Evolutionary conservation across 35 echinoderm and acorn worm species (phyloP).

Genomic region (Ophioderma brevispina): DNA sequence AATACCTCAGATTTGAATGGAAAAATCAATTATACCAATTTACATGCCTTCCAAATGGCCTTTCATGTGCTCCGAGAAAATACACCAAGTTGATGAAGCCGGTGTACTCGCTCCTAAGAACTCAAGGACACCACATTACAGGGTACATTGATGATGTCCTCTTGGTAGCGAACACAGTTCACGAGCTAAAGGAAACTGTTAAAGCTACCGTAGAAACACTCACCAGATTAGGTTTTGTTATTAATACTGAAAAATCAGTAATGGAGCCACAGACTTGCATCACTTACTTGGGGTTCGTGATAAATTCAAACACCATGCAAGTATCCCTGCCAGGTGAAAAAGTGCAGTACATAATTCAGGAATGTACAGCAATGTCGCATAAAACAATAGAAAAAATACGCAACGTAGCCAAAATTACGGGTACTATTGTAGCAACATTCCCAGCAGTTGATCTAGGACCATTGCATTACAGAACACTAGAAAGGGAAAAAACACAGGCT

Average conservation of each 20-base stretch:
- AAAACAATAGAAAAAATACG: too few relatives aligned
- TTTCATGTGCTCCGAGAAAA: slow-evolving; percentile 29
- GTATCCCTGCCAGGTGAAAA: slow-evolving; percentile 5
- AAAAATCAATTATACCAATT: slow-evolving; percentile 44
- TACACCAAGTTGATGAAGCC: slow-evolving; percentile 58
- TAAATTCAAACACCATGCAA: too few relatives aligned
- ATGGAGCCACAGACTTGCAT: slow-evolving; percentile 23
- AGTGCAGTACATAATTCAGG: slow-evolving; percentile 6
- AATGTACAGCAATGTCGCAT: neutral
- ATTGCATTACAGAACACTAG: slow-evolving; percentile 6
- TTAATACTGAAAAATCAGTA: slow-evolving; percentile 47
- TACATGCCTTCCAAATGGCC: slow-evolving; percentile 46
- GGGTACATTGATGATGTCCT: too few relatives aligned
- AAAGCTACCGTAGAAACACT: slow-evolving; percentile 24
- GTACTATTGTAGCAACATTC: neutral
- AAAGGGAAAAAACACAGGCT: neutral
- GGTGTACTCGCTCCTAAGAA: slow-evolving; percentile 12
- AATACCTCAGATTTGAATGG: slow-evolving; percentile 63
- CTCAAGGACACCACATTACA: slow-evolving; percentile 13
- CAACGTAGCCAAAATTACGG: neutral
- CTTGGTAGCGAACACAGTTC: slow-evolving; percentile 6
- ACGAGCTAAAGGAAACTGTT: slow-evolving; percentile 18
- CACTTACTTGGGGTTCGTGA: too few relatives aligned
- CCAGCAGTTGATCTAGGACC: neutral
- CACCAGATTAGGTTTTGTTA: slow-evolving; percentile 22